Evolutionary conservation across 1,140 invertebrate species (phyloP), one percentile per base, ranked within the genome.

Genomic region (Globodera ellingtonae): DNA sequence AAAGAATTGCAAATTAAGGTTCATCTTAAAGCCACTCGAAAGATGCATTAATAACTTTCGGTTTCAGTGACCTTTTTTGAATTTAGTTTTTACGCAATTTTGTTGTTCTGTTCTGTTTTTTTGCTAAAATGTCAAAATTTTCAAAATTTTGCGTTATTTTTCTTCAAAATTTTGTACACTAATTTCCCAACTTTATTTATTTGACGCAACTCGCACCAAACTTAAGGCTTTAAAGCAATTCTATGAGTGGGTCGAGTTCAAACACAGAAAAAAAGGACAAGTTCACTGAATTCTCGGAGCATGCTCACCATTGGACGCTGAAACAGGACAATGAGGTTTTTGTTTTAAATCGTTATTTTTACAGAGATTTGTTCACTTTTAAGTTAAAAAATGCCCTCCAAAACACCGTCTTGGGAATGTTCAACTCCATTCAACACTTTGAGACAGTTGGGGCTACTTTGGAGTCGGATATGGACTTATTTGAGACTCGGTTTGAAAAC

Each of bases 271-370:
- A 70, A 10, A 13, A 6, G 6, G 67, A 70, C 18, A 70, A 70
- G 1, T 70, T 70, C 46, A 47, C 8, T 9, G 67, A 10, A 15
- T 47, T 70, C 35, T 9, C 24, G 35, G 18, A 70, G 10, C 13
- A 70, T 18, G 46, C 67, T 10, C n/a, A 70, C 13, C n/a, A 18
- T 47, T 70, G 67, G 67, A 44, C 67, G 67, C 46, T 70, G 13
- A 70, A 70, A 47, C 67, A 70, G 10, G 67, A 70, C 67, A 70
- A 44, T 6, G 67, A 70, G 67, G 67, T 70, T 5, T n/a, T 62
- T 13, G 1, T 70, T 18, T 70, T 70, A 35, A 15, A 70, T 10
- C 18, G 21, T 35, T 44, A 1, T 13, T 35, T 47, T 47, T 24
- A 44, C 5, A 62, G 13, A 6, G 21, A n/a, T 21, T 13, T 44